phyloP scores from a whole-genome alignment of 2,888 invertebrate species.

The Hoplodrina blanda region DNA sequence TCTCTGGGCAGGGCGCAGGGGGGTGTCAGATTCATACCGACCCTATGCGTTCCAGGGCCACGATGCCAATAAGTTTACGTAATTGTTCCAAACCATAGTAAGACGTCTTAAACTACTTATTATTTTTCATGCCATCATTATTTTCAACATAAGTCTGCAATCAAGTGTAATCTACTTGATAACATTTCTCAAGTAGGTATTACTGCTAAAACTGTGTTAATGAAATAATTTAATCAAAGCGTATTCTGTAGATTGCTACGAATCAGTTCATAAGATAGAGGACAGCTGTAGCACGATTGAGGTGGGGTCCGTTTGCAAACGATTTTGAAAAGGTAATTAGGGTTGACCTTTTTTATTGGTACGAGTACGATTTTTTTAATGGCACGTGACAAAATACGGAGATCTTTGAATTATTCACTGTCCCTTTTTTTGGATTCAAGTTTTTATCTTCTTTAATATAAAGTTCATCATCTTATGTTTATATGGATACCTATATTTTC shows the following conservation, averaged over 20 bases:
- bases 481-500: no score
- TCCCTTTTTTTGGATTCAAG: background rate
- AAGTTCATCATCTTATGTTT: no score
- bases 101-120: background rate
- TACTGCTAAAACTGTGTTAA: conserved; percentile 34
- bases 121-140: background rate
- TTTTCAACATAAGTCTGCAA: background rate
- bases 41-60: no score
- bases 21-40: no score
- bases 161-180: background rate
- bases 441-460: no score
- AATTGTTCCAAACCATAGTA: background rate
- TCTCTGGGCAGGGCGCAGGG: no score
- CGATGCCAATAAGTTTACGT: no score
- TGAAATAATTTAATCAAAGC: conserved; percentile 54
- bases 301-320: conserved; percentile 12
- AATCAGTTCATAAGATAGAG: conserved; percentile 45
- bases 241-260: conserved; percentile 17
- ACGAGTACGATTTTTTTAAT: no score
- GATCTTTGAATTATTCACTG: background rate
- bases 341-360: background rate
- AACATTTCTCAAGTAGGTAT: conserved; percentile 8
- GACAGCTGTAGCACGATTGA: conserved; percentile 18
- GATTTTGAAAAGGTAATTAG: background rate
- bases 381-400: no score